Base-by-base conservation (phyloP, 2,797 vertebrate species). In the Australoheros facetus region DNA sequence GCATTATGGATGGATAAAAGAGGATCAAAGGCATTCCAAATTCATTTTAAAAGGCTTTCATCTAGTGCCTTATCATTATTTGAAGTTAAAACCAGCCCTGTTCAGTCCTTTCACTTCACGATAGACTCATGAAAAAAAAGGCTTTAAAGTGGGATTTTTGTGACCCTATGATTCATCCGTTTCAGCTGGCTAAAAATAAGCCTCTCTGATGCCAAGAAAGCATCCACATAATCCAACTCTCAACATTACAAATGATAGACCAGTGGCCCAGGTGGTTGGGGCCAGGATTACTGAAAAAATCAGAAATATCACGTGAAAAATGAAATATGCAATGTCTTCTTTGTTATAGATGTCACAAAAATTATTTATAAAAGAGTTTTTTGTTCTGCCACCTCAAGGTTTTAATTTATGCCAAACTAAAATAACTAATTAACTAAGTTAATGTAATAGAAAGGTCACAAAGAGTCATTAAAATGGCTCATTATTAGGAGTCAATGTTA, bases 21-120 rank as follows among this genome's bases (percentile, higher is more conserved):
- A 62, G 16, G 84, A 93, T 90, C 83, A 85, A 90, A 89, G 79
- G 80, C 78, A 73, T 83, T 42, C 32, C 70, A 84, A 81, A 87
- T 87, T 89, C 55, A 87, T 90, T 91, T 89, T 80, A 73, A 84
- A 90, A 81, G 78, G 69, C 78, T 84, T 91, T 86, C 79, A 88
- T 87, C 75, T 76, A 7, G 53, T 72, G 78, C 74, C 80, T 87
- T 82, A 86, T 88, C 81, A 79, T 88, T 75, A 78, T 72, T 69
- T 76, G 64, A 86, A 75, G 81, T 85, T 80, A 74, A 86, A 88
- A 84, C 37, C 64, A 80, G 66, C 62, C n/a, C 12, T 84, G 78
- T 85, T 86, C 80, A 37, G 73, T 82, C 42, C 73, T 72, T 76
- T 77, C 75, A 56, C 59, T 82, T 84, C 57, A 64, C 80, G 78